Evolutionary conservation across 2,888 invertebrate genomes (phyloP), one percentile per base, ranked within the genome.

Genomic region (Lymantria monacha): DNA sequence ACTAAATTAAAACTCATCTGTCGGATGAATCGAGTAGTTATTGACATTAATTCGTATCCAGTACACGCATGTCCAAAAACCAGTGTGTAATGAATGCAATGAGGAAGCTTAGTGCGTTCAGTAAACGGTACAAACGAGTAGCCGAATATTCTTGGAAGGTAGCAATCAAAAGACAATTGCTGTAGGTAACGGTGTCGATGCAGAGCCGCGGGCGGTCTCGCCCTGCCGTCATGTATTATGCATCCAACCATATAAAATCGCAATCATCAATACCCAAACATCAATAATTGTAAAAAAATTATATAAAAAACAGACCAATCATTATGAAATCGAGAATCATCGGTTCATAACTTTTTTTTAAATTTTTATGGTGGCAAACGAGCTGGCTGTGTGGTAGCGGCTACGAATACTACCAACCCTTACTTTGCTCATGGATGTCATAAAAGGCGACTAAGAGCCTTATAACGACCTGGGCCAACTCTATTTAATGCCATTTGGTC

Each of bases 71-170:
- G 66, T 65, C 75, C 73, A 72, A 83, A 83, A 86, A 82, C 77
- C 77, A 69, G 77, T 74, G 74, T 72, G 71, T 84, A 85, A 83
- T 83, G 75, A 85, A 85, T 83, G 81, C 78, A 83, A 81, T 76
- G 74, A 83, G 86, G 86, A 85, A 85, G 76, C 77, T 59, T 74
- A 66, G 70, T 66, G 53, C 67, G 46, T 81, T 81, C 81, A 79
- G 74, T 77, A 83, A 88, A 87, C 87, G 87, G 87, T 86, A 87
- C 80, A 87, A 84, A 84, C 86, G 77, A 82, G 85, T 79, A 79
- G 78, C 74, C 82, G 80, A 81, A 81, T 78, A 74, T 87, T 87
- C 87, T 79, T 61, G 69, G 87, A 87, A 87, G 73, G 74, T 78
- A 74, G 83, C 83, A 83, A 86, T 86, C 85, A 80, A 79, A 85